Percentiles rank a stretch among this genome's conserved stretches.
phyloP scores from a whole-genome alignment of 2,888 invertebrate species.

The Leptopterna dolabrata region DNA sequence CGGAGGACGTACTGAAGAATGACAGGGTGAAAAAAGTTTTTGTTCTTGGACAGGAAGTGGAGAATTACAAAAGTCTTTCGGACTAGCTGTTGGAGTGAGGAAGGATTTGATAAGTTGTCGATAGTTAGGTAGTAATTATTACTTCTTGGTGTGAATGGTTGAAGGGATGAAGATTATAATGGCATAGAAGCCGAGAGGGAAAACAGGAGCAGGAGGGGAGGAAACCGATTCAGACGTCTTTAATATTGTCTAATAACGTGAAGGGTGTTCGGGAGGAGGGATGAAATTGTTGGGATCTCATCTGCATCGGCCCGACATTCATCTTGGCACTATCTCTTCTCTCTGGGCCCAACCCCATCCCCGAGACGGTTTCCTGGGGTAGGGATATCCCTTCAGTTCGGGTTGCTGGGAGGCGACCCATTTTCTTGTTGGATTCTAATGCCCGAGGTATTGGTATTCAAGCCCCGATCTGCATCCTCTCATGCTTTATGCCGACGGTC shows the following conservation, averaged over 20 bases:
- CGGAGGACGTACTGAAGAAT: not conserved
- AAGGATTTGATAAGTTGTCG: constrained; percentile 17
- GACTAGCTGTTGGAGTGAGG: not conserved
- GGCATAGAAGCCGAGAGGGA: not conserved
- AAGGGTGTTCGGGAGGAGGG: not conserved
- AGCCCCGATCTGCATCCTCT: not conserved
- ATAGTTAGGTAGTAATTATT: constrained; percentile 31
- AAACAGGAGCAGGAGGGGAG: not conserved
- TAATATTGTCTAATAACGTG: constrained; percentile 39
- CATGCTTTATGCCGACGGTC: not conserved
- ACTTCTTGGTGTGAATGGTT: constrained; percentile 3
- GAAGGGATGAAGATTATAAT: not conserved
- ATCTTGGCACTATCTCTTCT: constrained; percentile 6
- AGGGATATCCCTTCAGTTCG: not conserved
- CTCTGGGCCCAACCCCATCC: not conserved
- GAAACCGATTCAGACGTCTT: constrained; percentile 18
- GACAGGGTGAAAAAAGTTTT: not conserved
- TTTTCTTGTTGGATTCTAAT: constrained; percentile 7
- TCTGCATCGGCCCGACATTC: constrained; percentile 36
- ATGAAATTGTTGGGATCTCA: constrained; percentile 6
- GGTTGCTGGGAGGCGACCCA: not conserved
- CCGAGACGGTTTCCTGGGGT: not conserved
- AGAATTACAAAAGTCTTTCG: not conserved
- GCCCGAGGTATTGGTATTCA: constrained; percentile 6
- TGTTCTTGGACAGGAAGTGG: constrained; percentile 2